Base-by-base conservation (phyloP, 2,113 vertebrate species). In the Hyaena hyaena region DNA sequence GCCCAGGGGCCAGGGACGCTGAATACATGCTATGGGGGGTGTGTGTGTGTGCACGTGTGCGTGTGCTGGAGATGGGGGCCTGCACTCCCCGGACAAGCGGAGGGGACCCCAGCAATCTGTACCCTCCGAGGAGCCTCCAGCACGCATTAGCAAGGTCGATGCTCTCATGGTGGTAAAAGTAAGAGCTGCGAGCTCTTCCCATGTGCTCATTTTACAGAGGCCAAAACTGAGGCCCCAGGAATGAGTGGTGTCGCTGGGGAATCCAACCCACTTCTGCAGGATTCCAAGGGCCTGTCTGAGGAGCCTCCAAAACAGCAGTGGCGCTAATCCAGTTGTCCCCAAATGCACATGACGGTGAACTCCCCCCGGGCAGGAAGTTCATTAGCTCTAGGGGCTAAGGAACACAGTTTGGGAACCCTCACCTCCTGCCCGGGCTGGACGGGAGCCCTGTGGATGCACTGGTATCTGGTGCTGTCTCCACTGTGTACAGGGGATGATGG, bases 51-150 rank as follows among this genome's bases (percentile, higher is more conserved):
- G 21, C 17, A 17, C 2, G 58, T 23, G 21, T 19, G 58, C 17
- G 33, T 7, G 14, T 39, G 19, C 53, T 10, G 6, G 15, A 50
- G 86, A 4, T 3, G 0, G n/a, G 16, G 28, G 66, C 19, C 66
- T 74, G 14, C 0, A 1, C 35, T 26, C 9, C 45, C 61, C 1
- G 43, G 45, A 24, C 14, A 39, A 61, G 39, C 0, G 1, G 21
- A 61, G 23, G 33, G 65, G 15, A 10, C 1, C 58, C 15, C 17
- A 4, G 50, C 15, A 0, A 17, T 16, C 23, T 7, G 8, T 14
- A 17, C 10, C 58, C 1, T 9, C 58, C 73, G 0, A 0, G 1
- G 26, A 39, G 45, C 39, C 35, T 9, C 31, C 2, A 0, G 86
- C 28, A 15, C 33, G 2, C 23, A 11, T 39, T 4, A 2, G 77